Base-by-base conservation (phyloP, 2,888 invertebrate genomes). In the Andricus curvator region DNA sequence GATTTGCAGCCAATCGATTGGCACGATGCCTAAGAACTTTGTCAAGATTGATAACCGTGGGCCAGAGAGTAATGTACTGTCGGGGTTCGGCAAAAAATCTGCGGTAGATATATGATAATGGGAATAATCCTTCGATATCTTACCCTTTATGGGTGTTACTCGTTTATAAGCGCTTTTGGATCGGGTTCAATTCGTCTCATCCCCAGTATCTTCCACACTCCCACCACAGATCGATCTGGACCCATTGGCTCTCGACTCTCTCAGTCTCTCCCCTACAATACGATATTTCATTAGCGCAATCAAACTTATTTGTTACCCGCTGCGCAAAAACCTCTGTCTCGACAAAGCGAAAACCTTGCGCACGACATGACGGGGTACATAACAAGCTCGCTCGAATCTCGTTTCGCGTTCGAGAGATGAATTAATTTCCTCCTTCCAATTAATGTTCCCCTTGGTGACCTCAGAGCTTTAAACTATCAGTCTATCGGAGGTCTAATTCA, bases 231-330 rank as follows among this genome's bases (percentile, higher is more conserved):
- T 80, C 82, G 82, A 66, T 68, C 78, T 79, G 62, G 65, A 83
- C 37, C 81, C 78, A 83, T 88, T 85, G 83, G 81, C 84, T 82
- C 74, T 81, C 84, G 80, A 67, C 5, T 41, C 51, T 25, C 67
- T 15, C 15, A 44, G 15, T 44, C 44, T 17, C 17, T 44, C 86
- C 85, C 88, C 86, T 85, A 87, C 84, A 86, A 86, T 81, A 85
- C 86, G 89, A 88, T 90, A 89, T 90, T 90, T 89, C 89, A 89
- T 90, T 88, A 89, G 87, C 86, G 85, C 86, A 86, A 89, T 89
- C 89, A 86, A 86, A 79, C 82, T 78, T 82, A 62, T 77, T 82
- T 80, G 82, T 81, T 84, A 85, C 80, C 78, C 83, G 80, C 66
- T 29, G 13, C 11, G 37, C 2, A 67, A 68, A 37, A 48, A 66